Percentiles rank a stretch among this genome's conserved stretches.
phyloP scores from a whole-genome alignment of 1,140 invertebrate genomes.

The Pseudomyrmex pallidus region DNA sequence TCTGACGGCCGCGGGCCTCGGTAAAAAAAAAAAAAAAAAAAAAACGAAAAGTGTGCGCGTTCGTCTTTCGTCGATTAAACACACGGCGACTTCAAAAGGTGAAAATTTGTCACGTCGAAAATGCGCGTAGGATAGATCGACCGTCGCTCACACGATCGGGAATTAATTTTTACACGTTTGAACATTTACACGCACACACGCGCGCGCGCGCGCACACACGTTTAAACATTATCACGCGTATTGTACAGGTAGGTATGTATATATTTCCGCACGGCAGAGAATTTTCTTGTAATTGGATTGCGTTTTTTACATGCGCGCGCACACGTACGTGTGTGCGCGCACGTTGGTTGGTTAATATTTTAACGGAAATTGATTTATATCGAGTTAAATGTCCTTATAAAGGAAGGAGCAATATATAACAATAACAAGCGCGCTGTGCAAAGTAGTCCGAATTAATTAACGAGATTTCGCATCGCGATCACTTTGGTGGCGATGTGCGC shows the following conservation, averaged over 20 bases:
- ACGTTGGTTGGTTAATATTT: too few species aligned
- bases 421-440: background rate
- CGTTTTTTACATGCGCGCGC: too few species aligned
- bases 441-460: conserved; percentile 28
- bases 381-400: conserved; percentile 5
- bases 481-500: too few species aligned
- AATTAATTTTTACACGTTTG: too few species aligned
- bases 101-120: background rate
- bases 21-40: conserved; percentile 59
- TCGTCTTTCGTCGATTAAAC: conserved; percentile 42
- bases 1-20: conserved; percentile 79
- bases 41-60: background rate
- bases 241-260: too few species aligned
- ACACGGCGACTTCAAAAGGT: background rate
- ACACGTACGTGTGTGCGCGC: too few species aligned
- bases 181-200: too few species aligned
- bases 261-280: too few species aligned
- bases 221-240: too few species aligned
- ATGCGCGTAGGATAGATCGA: background rate
- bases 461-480: conserved; percentile 43
- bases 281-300: too few species aligned
- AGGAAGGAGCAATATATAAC: background rate
- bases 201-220: too few species aligned
- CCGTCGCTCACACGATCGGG: background rate
- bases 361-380: too few species aligned